Percentiles rank a stretch among this genome's conserved stretches.
phyloP scores from a whole-genome alignment of 2,113 vertebrate genomes.

The Trogon surrucura region DNA sequence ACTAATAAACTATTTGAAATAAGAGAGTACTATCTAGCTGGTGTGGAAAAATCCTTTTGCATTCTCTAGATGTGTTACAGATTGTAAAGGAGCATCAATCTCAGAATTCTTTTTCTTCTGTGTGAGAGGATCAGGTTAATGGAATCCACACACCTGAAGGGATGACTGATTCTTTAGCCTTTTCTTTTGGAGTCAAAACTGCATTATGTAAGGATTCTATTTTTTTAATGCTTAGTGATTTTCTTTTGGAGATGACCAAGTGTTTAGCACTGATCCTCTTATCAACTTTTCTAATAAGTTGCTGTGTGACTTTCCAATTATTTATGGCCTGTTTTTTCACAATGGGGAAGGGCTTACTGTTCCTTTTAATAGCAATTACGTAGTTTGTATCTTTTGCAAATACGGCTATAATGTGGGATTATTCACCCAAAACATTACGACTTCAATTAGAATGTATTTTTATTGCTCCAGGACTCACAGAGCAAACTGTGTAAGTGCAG shows the following conservation, averaged over 20 bases:
- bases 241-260: background rate
- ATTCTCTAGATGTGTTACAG: background rate
- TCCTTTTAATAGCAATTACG: background rate
- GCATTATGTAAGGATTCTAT: background rate
- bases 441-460: background rate
- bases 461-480: background rate
- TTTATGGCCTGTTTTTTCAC: background rate
- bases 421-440: background rate
- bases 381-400: background rate
- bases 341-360: background rate
- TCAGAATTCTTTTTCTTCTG: background rate
- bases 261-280: background rate
- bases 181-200: background rate
- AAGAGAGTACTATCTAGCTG: background rate
- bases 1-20: background rate
- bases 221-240: background rate
- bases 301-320: background rate
- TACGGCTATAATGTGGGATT: background rate
- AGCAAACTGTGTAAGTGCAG: background rate
- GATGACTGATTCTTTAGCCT: background rate
- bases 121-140: background rate
- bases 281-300: background rate
- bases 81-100: background rate
- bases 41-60: background rate
- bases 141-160: background rate